Evolutionary conservation across 1,140 invertebrate genomes (phyloP).

Genomic region (Centruroides vittatus): DNA sequence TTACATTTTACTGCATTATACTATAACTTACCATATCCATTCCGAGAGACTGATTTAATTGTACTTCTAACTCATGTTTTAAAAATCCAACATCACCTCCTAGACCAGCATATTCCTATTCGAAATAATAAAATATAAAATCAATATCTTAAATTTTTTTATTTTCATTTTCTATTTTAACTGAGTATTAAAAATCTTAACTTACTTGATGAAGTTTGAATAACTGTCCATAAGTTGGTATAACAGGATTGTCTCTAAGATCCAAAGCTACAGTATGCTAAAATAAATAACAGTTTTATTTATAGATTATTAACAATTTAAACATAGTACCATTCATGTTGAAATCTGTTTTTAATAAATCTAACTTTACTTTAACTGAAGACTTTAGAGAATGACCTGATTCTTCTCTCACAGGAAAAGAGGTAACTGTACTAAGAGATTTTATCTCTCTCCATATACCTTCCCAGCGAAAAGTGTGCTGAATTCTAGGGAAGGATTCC

Average conservation of each 20-base stretch:
- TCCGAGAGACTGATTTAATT: slow-evolving; percentile 51
- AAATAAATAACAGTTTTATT: too few species aligned
- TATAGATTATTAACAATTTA: too few species aligned
- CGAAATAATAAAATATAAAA: background rate
- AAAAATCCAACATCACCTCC: slow-evolving; percentile 74
- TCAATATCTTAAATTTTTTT: background rate
- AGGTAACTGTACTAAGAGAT: slow-evolving; percentile 40
- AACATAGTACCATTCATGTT: too few species aligned
- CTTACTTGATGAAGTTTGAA: slow-evolving; percentile 35
- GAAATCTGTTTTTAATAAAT: too few species aligned
- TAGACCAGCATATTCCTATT: slow-evolving; percentile 63
- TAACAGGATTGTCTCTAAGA: slow-evolving; percentile 56
- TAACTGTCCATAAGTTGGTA: slow-evolving; percentile 53
- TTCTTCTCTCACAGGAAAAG: slow-evolving; percentile 66
- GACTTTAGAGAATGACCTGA: slow-evolving; percentile 74
- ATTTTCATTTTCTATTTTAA: background rate
- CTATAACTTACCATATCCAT: slow-evolving; percentile 31
- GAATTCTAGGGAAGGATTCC: slow-evolving; percentile 29
- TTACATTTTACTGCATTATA: too few species aligned
- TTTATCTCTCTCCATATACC: slow-evolving; percentile 57
- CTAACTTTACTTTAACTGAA: slow-evolving; percentile 33
- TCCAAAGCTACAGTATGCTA: slow-evolving; percentile 58
- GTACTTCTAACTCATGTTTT: slow-evolving; percentile 61
- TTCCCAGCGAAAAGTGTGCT: slow-evolving; percentile 71
- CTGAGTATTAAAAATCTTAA: background rate